Conservation (phyloP, 2,797 vertebrate genomes). For the Squalus acanthias region DNA sequence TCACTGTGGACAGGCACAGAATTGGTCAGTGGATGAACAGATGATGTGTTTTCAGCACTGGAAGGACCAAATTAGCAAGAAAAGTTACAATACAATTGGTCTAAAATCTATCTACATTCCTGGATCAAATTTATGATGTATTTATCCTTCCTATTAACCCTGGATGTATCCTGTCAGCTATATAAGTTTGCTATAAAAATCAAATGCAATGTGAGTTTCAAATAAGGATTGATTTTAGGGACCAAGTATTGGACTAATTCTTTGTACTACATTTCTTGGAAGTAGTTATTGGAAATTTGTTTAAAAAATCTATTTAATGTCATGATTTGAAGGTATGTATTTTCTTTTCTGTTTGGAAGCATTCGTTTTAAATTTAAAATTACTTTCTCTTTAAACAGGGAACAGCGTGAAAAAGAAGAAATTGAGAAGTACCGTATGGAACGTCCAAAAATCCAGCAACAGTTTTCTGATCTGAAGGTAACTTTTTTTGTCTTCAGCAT, state of each 20-base stretch:
- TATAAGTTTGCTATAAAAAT: not conserved
- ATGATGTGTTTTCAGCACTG: not conserved
- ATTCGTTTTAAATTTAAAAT: not conserved
- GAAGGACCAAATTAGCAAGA: not conserved
- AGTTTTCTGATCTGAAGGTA: slow-evolving; percentile 96
- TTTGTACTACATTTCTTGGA: not conserved
- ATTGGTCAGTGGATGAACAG: not conserved
- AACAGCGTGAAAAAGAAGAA: slow-evolving; percentile 94
- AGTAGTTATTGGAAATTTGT: not conserved
- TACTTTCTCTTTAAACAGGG: slow-evolving; percentile 57
- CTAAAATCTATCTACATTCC: not conserved
- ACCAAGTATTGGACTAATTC: not conserved
- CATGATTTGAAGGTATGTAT: not conserved
- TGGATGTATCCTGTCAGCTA: not conserved
- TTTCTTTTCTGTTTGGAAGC: too few relatives aligned
- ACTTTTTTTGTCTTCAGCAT: slow-evolving; percentile 36
- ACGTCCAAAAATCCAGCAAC: slow-evolving; percentile 94
- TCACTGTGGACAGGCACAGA: not conserved
- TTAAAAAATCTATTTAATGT: slow-evolving; percentile 5
- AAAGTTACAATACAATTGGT: not conserved
- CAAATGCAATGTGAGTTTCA: not conserved
- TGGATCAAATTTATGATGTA: not conserved
- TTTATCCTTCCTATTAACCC: not conserved
- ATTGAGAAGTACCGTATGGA: slow-evolving; percentile 99
- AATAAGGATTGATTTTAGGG: not conserved